A percentile compares a stretch with the other conserved stretches of the same genome.
Conservation (phyloP, 2,888 invertebrate genomes). For the Eupeodes luniger region DNA sequence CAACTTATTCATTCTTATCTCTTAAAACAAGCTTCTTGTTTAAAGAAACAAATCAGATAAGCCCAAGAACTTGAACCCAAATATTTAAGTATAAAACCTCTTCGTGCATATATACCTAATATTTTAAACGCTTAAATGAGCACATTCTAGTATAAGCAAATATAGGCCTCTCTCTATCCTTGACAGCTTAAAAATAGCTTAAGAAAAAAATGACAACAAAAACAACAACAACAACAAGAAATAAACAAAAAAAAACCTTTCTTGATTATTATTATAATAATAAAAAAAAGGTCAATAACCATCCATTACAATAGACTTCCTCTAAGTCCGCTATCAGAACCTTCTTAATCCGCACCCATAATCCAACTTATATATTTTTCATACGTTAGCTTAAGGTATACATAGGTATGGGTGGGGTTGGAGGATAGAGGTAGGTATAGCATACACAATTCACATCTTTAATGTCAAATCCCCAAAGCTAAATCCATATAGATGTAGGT, state of each 20-base stretch:
- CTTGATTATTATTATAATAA: conserved; percentile 32
- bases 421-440: neutral
- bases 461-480: conserved; percentile 47
- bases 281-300: conserved; percentile 45
- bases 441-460: conserved; percentile 39
- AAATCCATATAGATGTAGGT: conserved; percentile 10
- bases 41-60: neutral
- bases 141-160: neutral
- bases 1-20: no score
- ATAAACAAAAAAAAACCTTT: conserved; percentile 20
- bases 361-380: conserved; percentile 15
- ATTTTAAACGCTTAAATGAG: neutral
- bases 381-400: neutral
- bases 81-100: neutral
- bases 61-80: neutral
- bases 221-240: neutral
- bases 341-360: conserved; percentile 48
- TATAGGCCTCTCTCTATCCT: neutral
- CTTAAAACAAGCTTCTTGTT: no score
- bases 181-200: no score
- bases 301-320: conserved; percentile 38
- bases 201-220: neutral
- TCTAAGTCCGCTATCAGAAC: conserved; percentile 42
- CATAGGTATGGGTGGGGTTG: neutral
- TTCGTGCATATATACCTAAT: neutral